These are phyloP conservation scores for Puffinus mauretanicus DNA, from an alignment of 2,113 vertebrate genomes.

Conservation along the genomic window DNA sequence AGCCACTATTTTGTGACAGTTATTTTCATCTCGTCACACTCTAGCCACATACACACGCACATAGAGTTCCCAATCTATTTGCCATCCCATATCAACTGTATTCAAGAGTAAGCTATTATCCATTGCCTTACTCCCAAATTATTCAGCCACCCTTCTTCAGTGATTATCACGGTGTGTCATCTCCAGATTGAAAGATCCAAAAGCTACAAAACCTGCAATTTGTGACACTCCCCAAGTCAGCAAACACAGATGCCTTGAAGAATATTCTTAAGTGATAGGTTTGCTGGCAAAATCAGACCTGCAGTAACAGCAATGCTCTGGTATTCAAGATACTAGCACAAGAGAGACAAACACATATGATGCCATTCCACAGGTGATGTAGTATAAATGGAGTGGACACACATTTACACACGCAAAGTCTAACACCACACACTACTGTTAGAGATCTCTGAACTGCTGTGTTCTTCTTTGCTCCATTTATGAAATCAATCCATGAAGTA, in stretches of 20 bases:
- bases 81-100: not conserved
- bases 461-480: not conserved
- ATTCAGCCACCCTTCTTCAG: not conserved
- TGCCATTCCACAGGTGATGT: not conserved
- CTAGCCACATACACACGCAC: fast-evolving
- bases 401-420: not conserved
- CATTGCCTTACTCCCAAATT: not conserved
- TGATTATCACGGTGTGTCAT: not conserved
- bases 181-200: not conserved
- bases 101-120: not conserved
- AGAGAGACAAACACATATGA: not conserved
- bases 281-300: not conserved
- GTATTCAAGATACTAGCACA: not conserved
- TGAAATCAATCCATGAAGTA: not conserved
- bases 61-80: not conserved
- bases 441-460: not conserved
- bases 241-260: not conserved
- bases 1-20: not conserved
- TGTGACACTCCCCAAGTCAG: not conserved
- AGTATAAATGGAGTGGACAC: not conserved
- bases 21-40: not conserved
- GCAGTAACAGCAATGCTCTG: not conserved
- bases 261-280: not conserved
- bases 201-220: not conserved
- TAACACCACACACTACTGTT: not conserved